Evolutionary conservation across 2,797 vertebrate genomes (phyloP), one percentile per base, ranked within the genome.

Genomic region (Naso thynnoides): DNA sequence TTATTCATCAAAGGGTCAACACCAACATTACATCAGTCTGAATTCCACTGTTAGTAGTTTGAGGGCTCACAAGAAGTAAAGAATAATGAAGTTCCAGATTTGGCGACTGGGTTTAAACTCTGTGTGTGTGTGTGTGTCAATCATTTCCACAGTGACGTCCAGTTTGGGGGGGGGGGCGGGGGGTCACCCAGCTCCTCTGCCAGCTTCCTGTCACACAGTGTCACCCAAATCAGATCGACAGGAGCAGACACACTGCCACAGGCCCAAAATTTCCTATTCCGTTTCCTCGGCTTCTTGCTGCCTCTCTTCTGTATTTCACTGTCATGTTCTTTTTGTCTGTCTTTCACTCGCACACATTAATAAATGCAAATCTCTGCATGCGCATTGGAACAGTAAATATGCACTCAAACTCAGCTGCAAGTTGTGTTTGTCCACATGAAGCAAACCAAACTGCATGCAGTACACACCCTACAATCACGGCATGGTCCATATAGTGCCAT

Each of bases 211-310:
- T 91, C 88, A 89, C 59, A 76, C 76, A 44, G 59, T 63, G 76
- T 88, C 86, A 81, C 73, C 76, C 74, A 82, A 91, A 92, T 91
- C 87, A 79, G 67, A 81, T 82, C n/a, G 87, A 92, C 85, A 82
- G 81, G 85, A 31, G 68, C 71, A 80, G 80, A 78, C 73, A 62
- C 70, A 72, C 42, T 62, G 86, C 88, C 83, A 85, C 19, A 10
- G 86, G 82, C 73, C 83, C 73, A 60, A 79, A 74, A 83, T 76
- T 78, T 83, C 71, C 75, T 60, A 58, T 77, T 85, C 69, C 79
- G 63, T 77, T 70, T 72, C 61, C 67, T 58, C 52, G 2, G 70
- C 67, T 78, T 57, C 68, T 65, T 47, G 36, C 78, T 79, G 68
- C 60, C 38, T 68, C 61, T 67, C 15, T 58, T 67, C 15, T 58